Evolutionary conservation across 2,113 vertebrate genomes (phyloP).

Genomic region (Numenius arquata): DNA sequence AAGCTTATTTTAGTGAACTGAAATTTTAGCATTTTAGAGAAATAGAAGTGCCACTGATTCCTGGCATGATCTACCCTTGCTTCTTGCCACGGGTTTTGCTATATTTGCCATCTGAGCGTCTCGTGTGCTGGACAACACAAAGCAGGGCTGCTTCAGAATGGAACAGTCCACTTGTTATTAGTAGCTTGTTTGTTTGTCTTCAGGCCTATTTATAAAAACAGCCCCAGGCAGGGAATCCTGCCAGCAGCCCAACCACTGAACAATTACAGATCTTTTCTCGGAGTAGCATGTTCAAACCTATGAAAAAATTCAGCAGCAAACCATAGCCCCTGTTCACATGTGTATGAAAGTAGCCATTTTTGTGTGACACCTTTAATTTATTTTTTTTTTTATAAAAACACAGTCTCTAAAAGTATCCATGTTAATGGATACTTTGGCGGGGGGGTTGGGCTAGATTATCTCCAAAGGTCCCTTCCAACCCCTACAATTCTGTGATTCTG

Average conservation of each 20-base stretch:
- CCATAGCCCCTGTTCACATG: background rate
- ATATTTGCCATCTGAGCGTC: background rate
- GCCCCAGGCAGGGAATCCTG: slow-evolving; percentile 50
- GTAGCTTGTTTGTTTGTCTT: slow-evolving; percentile 69
- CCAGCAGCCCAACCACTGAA: slow-evolving; percentile 50
- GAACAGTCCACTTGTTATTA: slow-evolving; percentile 31
- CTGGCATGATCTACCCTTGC: background rate
- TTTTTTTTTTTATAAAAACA: background rate
- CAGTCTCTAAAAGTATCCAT: background rate
- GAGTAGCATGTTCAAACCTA: background rate
- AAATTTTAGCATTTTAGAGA: background rate
- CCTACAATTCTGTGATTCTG: no score
- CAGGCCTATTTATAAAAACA: slow-evolving; percentile 64
- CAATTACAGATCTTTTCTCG: slow-evolving; percentile 49
- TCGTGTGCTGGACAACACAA: background rate
- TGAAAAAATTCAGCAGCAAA: slow-evolving; percentile 25
- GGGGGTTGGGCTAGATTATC: no score
- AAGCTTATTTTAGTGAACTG: background rate
- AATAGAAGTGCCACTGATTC: background rate
- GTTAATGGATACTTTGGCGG: background rate
- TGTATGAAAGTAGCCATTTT: background rate
- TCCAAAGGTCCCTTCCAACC: no score
- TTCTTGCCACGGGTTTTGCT: background rate
- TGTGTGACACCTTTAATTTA: background rate
- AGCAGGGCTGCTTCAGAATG: slow-evolving; percentile 22